A percentile compares a stretch with the other conserved stretches of the same genome.
Conservation (phyloP, 2,888 invertebrate species). For the Pristionchus entomophagus region DNA sequence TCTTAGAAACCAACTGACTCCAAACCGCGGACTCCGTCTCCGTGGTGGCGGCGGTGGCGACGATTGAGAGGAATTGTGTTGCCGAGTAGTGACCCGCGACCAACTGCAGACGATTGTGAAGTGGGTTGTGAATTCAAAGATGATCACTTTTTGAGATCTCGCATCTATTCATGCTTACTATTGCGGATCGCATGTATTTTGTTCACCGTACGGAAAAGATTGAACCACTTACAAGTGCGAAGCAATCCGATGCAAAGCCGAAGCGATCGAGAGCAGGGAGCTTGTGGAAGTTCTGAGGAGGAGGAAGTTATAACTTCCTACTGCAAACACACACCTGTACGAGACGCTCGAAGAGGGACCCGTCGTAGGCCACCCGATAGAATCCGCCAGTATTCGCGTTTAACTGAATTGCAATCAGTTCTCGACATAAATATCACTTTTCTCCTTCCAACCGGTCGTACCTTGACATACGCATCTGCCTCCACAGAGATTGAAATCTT, state of each 20-base stretch:
- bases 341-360: constrained; percentile 60
- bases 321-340: constrained; percentile 8
- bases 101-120: constrained; percentile 62
- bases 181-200: no score
- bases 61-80: constrained; percentile 86
- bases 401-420: constrained; percentile 77
- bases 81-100: constrained; percentile 88
- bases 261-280: constrained; percentile 91
- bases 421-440: no score
- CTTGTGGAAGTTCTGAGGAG: constrained; percentile 39
- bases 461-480: constrained; percentile 88
- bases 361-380: constrained; percentile 84
- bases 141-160: no score
- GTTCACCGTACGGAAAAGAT: no score
- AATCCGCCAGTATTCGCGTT: constrained; percentile 91
- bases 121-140: not conserved
- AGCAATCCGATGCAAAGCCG: constrained; percentile 91
- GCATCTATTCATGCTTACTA: no score
- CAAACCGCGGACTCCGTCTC: constrained; percentile 93
- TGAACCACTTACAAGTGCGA: constrained; percentile 84
- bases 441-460: constrained; percentile 26
- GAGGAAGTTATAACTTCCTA: not conserved
- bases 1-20: constrained; percentile 79
- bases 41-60: constrained; percentile 85
- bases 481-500: constrained; percentile 84